Percentiles rank a stretch among this genome's conserved stretches.
Evolutionary conservation across 2,113 vertebrate genomes (phyloP).

Genomic region (Epinephelus lanceolatus): DNA sequence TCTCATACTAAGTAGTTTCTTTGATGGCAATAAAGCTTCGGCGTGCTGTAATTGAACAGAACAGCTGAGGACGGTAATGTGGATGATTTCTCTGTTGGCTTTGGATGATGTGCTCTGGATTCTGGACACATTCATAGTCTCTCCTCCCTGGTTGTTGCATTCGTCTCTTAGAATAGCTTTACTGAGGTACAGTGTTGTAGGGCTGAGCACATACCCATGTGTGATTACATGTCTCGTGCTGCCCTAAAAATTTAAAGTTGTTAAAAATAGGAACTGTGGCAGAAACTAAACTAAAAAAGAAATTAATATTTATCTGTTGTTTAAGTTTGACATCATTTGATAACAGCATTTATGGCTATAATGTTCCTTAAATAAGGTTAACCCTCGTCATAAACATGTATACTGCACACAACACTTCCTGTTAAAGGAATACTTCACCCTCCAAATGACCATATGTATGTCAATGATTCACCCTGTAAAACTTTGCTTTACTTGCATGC

Average conservation of each 20-base stretch:
- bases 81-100: conserved; percentile 52
- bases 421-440: too few relatives aligned
- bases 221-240: not conserved
- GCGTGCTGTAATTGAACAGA: conserved; percentile 62
- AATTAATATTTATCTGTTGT: not conserved
- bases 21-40: conserved; percentile 46
- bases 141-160: not conserved
- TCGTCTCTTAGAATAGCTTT: conserved; percentile 2
- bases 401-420: not conserved
- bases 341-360: not conserved
- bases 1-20: conserved; percentile 45
- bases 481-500: too few relatives aligned
- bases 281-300: conserved; percentile 6
- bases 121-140: conserved; percentile 44
- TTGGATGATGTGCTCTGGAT: conserved; percentile 33
- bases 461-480: too few relatives aligned
- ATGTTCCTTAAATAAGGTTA: conserved; percentile 1
- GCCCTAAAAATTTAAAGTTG: not conserved
- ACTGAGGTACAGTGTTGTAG: not conserved
- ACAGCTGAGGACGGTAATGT: conserved; percentile 51
- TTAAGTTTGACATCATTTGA: not conserved
- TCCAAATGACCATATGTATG: too few relatives aligned
- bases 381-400: not conserved
- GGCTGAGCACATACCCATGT: not conserved
- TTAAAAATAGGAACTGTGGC: conserved; percentile 15